Base-by-base conservation (phyloP, 1,140 invertebrate species). In the Idris sp. region DNA sequence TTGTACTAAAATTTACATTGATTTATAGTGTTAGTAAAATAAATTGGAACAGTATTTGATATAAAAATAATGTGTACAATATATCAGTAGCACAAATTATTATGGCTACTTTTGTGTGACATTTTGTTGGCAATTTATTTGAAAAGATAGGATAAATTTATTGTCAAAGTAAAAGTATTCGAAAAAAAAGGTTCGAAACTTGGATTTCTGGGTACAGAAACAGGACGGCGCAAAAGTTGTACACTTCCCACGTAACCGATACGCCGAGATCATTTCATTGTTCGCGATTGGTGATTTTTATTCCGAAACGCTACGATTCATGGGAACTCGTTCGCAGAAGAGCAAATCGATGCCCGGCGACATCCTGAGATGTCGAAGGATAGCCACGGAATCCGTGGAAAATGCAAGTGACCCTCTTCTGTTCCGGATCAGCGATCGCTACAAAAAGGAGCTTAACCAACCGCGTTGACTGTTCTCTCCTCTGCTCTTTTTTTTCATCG, bases 171-270 rank as follows among this genome's bases (percentile, higher is more conserved):
- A 53, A 65, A 38, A 65, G 30, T 36, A n/a, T n/a, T n/a, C n/a
- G n/a, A n/a, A n/a, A n/a, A 43, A 62, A 49, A 62, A 33, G 18
- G 33, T 4, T 22, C 49, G n/a, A 33, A 56, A n/a, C n/a, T n/a
- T n/a, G n/a, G 26, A 40, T 54, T 58, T 49, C 33, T 49, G 25
- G n/a, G 51, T 33, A 48, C 49, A 65, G 49, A 54, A 54, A 65
- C 35, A 43, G 46, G 41, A 41, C 31, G 26, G 46, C 9, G 51
- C 26, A 67, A 28, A 56, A 67, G 64, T 68, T 68, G 64, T 68
- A 68, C 51, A 51, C 67, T 72, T 72, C 68, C 68, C 68, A 72
- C 68, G 69, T 73, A 61, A 56, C 56, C 68, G 68, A 62, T 72
- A 61, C 68, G 58, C 49, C 44, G 38, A 51, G 69, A 68, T 58